Conservation (phyloP, 2,888 invertebrate genomes). For the Eupithecia insigniata region DNA sequence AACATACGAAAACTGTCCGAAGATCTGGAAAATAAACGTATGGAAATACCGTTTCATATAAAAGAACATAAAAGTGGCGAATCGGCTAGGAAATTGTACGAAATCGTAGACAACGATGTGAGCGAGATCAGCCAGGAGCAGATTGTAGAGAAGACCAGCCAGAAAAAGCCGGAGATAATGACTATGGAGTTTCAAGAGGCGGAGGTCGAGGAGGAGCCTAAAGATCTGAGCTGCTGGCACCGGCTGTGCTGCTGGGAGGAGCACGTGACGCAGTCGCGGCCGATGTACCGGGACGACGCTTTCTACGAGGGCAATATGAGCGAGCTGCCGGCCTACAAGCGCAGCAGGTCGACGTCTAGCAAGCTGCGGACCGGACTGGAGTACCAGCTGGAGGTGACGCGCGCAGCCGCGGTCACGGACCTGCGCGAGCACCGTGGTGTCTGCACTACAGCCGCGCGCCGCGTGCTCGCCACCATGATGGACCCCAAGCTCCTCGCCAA, state of each 20-base stretch:
- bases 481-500: constrained; percentile 27
- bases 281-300: constrained; percentile 27
- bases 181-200: background rate
- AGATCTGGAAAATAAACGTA: background rate
- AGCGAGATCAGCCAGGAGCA: background rate
- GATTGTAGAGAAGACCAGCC: background rate
- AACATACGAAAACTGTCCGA: background rate
- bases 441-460: constrained; percentile 18
- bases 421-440: background rate
- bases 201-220: background rate
- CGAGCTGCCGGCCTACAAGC: constrained; percentile 7
- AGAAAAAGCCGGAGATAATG: background rate
- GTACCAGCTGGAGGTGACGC: constrained; percentile 37
- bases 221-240: background rate
- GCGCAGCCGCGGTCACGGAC: constrained; percentile 24
- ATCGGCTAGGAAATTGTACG: background rate
- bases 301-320: constrained; percentile 21
- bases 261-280: constrained; percentile 12
- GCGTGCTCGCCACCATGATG: constrained; percentile 39
- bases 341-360: background rate
- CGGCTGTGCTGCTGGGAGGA: constrained; percentile 18
- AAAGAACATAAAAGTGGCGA: background rate
- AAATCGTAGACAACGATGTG: background rate
- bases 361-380: background rate
- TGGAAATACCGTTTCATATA: background rate